Evolutionary conservation across 1,140 invertebrate species (phyloP).

Genomic region (Caerostris extrusa): DNA sequence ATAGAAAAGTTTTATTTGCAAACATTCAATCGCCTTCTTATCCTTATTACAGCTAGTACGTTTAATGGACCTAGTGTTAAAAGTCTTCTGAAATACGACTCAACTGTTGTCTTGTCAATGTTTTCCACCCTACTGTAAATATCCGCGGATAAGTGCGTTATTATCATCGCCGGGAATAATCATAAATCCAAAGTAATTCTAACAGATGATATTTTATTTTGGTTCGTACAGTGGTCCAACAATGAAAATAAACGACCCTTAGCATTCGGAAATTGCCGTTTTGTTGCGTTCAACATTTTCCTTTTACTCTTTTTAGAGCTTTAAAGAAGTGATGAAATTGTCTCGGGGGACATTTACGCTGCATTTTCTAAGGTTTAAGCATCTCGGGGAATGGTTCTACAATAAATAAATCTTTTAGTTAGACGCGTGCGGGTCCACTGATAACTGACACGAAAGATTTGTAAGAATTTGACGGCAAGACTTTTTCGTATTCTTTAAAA

Average conservation of each 20-base stretch:
- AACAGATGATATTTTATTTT: slow-evolving; percentile 46
- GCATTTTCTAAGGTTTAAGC: slow-evolving; percentile 63
- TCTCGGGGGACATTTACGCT: slow-evolving; percentile 55
- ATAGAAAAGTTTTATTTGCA: no score
- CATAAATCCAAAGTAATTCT: slow-evolving; percentile 51
- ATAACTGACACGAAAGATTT: slow-evolving; percentile 48
- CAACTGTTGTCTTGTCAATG: neutral
- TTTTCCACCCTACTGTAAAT: neutral
- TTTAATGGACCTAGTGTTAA: no score
- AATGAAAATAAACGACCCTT: slow-evolving; percentile 67
- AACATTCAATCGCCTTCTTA: no score
- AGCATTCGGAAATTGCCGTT: slow-evolving; percentile 63
- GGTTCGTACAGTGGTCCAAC: neutral
- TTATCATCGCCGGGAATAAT: slow-evolving; percentile 12
- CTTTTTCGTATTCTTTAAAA: no score
- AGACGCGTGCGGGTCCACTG: slow-evolving; percentile 43
- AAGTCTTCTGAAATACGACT: neutral
- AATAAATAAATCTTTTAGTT: slow-evolving; percentile 65
- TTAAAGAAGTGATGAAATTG: slow-evolving; percentile 68
- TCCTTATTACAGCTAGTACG: no score
- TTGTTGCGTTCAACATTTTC: slow-evolving; percentile 70
- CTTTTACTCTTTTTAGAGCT: slow-evolving; percentile 47
- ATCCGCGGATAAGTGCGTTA: neutral
- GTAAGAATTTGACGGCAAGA: neutral
- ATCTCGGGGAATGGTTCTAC: slow-evolving; percentile 48